Conservation (phyloP, 2,797 vertebrate genomes). For the Luscinia megarhynchos region DNA sequence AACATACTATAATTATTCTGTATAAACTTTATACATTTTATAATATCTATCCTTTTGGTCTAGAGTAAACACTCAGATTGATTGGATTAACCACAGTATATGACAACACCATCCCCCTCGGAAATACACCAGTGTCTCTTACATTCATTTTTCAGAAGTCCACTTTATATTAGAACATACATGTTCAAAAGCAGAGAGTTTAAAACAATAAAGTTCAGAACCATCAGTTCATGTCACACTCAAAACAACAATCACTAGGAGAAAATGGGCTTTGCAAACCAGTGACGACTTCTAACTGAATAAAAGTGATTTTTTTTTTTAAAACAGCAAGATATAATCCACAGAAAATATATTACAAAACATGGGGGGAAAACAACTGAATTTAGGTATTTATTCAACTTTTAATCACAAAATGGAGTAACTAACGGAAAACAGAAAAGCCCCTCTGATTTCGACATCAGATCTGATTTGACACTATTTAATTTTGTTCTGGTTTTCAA, state of each 20-base stretch:
- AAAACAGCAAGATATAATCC: constrained; percentile 70
- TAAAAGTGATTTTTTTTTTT: constrained; percentile 47
- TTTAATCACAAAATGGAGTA: constrained; percentile 51
- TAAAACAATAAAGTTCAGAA: constrained; percentile 73
- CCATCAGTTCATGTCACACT: constrained; percentile 76
- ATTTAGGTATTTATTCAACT: constrained; percentile 27
- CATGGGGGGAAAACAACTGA: constrained; percentile 3
- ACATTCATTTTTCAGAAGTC: constrained; percentile 88
- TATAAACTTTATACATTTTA: constrained; percentile 90
- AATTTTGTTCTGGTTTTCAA: constrained; percentile 41
- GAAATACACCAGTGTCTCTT: constrained; percentile 84
- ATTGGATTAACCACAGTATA: constrained; percentile 89
- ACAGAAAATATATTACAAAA: constrained; percentile 77
- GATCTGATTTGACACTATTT: constrained; percentile 29
- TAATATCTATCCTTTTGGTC: constrained; percentile 88
- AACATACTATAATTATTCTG: constrained; percentile 87
- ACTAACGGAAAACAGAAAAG: constrained; percentile 60
- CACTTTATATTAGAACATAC: constrained; percentile 75
- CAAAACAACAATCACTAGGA: constrained; percentile 68
- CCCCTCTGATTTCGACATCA: background rate
- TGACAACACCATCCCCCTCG: constrained; percentile 87
- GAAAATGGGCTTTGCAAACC: constrained; percentile 70
- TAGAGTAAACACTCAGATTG: constrained; percentile 85
- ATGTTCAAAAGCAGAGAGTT: constrained; percentile 73
- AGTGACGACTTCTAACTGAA: constrained; percentile 59